Percentiles rank a stretch among this genome's conserved stretches.
phyloP scores from a whole-genome alignment of 2,888 invertebrate species.

The Hyalella azteca region DNA sequence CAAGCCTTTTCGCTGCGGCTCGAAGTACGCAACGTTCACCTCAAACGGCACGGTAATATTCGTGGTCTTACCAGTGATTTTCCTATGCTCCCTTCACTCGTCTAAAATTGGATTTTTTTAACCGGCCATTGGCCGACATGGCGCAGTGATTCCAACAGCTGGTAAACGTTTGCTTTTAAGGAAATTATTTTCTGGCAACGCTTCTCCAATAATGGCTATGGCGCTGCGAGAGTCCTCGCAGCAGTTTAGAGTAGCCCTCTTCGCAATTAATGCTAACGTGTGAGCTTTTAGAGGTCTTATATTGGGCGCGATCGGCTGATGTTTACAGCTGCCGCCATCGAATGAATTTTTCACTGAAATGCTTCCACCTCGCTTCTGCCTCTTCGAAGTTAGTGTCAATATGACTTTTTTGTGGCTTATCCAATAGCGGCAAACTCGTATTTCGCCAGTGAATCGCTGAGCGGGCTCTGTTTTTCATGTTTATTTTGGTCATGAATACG shows the following conservation, averaged over 20 bases:
- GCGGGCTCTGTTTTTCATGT: constrained; percentile 4
- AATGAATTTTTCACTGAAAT: not conserved
- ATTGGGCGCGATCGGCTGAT: constrained; percentile 14
- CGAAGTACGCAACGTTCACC: too few species aligned
- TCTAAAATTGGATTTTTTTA: too few species aligned
- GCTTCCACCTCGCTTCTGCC: constrained; percentile 9
- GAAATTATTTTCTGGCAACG: not conserved
- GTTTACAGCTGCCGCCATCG: not conserved
- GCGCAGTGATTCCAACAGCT: not conserved
- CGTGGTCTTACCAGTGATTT: too few species aligned
- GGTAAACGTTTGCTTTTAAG: constrained; percentile 17
- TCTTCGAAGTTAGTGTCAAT: constrained; percentile 5
- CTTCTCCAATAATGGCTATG: not conserved
- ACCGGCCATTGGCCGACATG: not conserved
- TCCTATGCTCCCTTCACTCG: too few species aligned
- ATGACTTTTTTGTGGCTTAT: not conserved
- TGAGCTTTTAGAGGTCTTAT: constrained; percentile 6
- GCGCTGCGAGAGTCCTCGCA: not conserved
- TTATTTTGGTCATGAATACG: constrained; percentile 5
- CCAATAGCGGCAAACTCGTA: constrained; percentile 9
- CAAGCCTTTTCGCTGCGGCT: too few species aligned
- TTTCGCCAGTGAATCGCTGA: not conserved
- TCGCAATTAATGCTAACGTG: constrained; percentile 17
- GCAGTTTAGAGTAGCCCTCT: constrained; percentile 6
- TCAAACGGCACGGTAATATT: too few species aligned